These are phyloP conservation scores for Pemphredon lugubris DNA, from an alignment of 2,888 invertebrate genomes.

Conservation along the genomic window DNA sequence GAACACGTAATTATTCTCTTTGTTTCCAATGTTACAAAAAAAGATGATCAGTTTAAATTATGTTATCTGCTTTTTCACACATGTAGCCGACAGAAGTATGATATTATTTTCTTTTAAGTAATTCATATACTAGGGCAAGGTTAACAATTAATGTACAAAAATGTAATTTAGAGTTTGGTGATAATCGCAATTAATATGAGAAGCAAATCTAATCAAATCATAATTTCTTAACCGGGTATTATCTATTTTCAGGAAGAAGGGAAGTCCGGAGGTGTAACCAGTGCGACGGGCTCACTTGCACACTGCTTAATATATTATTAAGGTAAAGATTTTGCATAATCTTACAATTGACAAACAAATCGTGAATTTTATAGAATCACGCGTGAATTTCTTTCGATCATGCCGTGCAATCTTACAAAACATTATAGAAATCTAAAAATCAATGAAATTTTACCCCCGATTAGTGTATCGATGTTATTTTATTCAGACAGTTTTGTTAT, in stretches of 20 bases:
- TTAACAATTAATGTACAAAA: slow-evolving; percentile 53
- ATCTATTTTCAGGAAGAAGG: slow-evolving; percentile 78
- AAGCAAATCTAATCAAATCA: slow-evolving; percentile 8
- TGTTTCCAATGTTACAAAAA: slow-evolving; percentile 41
- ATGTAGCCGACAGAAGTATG: slow-evolving; percentile 52
- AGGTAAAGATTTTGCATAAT: slow-evolving; percentile 80
- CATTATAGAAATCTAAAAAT: slow-evolving; percentile 20
- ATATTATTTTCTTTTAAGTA: slow-evolving; percentile 39
- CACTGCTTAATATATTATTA: slow-evolving; percentile 77
- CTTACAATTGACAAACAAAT: slow-evolving; percentile 64
- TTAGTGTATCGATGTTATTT: slow-evolving; percentile 49
- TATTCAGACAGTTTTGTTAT: slow-evolving; percentile 49
- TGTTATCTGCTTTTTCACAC: slow-evolving; percentile 43
- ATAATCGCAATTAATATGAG: slow-evolving; percentile 39
- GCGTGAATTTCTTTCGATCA: slow-evolving; percentile 36
- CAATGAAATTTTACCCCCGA: slow-evolving; percentile 21
- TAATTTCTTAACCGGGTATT: slow-evolving; percentile 62
- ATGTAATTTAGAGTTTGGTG: slow-evolving; percentile 42
- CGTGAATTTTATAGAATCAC: slow-evolving; percentile 55
- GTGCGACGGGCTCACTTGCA: slow-evolving; percentile 64
- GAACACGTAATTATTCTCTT: slow-evolving; percentile 12
- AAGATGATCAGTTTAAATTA: slow-evolving; percentile 42
- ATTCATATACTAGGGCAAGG: slow-evolving; percentile 37
- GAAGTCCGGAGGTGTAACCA: slow-evolving; percentile 58
- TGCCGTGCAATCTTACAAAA: slow-evolving; percentile 21